Conservation (phyloP, 1,140 invertebrate genomes). For the Hyles vespertilio region DNA sequence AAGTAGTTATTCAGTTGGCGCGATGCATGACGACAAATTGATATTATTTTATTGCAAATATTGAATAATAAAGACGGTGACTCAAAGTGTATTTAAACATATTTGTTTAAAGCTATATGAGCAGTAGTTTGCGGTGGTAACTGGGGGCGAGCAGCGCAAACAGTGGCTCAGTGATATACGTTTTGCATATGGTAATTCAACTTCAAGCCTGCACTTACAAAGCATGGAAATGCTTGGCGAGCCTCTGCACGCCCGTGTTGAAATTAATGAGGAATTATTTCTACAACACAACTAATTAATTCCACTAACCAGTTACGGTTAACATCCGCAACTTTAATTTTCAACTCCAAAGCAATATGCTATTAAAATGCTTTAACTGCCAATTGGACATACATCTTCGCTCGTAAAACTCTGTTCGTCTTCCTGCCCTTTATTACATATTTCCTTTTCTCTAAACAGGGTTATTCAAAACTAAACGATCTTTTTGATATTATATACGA, state of each 20-base stretch:
- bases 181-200: conserved; percentile 44
- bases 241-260: conserved; percentile 37
- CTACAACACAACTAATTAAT: conserved; percentile 50
- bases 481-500: too few relatives aligned
- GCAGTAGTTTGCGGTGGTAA: background rate
- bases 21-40: too few relatives aligned
- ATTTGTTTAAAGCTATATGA: background rate
- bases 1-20: too few relatives aligned
- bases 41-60: background rate
- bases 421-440: conserved; percentile 39
- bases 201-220: conserved; percentile 26
- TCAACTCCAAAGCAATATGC: conserved; percentile 45
- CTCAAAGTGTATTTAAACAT: background rate
- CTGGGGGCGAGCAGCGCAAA: conserved; percentile 3
- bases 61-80: background rate
- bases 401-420: conserved; percentile 46
- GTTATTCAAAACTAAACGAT: too few relatives aligned
- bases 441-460: background rate
- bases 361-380: conserved; percentile 51
- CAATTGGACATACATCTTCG: conserved; percentile 46
- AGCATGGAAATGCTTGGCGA: conserved; percentile 39
- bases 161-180: conserved; percentile 28
- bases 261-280: conserved; percentile 61
- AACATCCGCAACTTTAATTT: conserved; percentile 45
- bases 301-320: conserved; percentile 23